phyloP scores from a whole-genome alignment of 2,113 vertebrate species.

The Pitta sordida region DNA sequence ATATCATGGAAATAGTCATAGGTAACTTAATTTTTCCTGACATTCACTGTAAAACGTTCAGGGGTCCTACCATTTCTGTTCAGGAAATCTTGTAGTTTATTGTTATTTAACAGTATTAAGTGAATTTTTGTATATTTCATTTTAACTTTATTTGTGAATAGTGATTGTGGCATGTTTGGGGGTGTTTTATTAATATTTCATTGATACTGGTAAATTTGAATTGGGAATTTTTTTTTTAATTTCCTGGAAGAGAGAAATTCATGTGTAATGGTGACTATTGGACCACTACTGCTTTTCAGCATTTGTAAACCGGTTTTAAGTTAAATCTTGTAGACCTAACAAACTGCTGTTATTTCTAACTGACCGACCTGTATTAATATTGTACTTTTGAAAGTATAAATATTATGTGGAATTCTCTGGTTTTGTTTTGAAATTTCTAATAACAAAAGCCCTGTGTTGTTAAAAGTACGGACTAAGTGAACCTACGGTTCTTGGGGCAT shows the following conservation, averaged over 20 bases:
- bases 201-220: constrained; percentile 75
- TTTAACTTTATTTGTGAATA: constrained; percentile 94
- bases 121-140: constrained; percentile 88
- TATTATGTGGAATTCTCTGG: constrained; percentile 81
- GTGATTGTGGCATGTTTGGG: constrained; percentile 90
- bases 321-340: constrained; percentile 81
- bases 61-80: constrained; percentile 86
- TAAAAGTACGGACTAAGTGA: constrained; percentile 61
- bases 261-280: constrained; percentile 78
- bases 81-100: constrained; percentile 85
- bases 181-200: constrained; percentile 85
- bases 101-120: constrained; percentile 97
- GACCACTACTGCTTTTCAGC: constrained; percentile 85
- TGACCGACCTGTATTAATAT: constrained; percentile 91
- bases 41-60: constrained; percentile 82
- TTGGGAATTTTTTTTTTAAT: constrained; percentile 57
- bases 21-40: constrained; percentile 79
- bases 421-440: constrained; percentile 78
- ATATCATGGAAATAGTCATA: constrained; percentile 80
- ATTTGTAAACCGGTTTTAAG: constrained; percentile 82
- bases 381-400: constrained; percentile 89
- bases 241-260: constrained; percentile 76
- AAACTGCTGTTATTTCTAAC: constrained; percentile 87
- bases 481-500: constrained; percentile 46
- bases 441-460: constrained; percentile 70